Conservation (phyloP, 2,888 invertebrate species). For the Embidobia sp. region DNA sequence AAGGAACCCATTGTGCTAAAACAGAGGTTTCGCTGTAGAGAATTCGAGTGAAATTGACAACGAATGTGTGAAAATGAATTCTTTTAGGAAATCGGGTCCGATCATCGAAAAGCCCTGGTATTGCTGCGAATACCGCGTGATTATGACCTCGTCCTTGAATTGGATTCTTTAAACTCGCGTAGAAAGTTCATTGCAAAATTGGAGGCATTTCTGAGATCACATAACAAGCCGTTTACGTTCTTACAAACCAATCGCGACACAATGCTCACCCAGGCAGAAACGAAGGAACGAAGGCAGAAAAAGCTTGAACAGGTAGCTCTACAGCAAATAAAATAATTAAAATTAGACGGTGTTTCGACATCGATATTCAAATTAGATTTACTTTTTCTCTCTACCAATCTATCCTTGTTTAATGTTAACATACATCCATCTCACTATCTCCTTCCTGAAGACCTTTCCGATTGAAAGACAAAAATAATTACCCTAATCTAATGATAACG, state of each 20-base stretch:
- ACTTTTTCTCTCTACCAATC: no score
- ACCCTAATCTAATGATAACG: no score
- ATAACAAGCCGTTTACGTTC: slow-evolving; percentile 90
- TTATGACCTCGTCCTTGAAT: slow-evolving; percentile 95
- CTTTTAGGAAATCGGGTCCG: slow-evolving; percentile 84
- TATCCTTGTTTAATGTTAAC: no score
- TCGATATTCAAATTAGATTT: no score
- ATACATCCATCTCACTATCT: no score
- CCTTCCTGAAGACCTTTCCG: no score
- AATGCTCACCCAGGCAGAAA: slow-evolving; percentile 95
- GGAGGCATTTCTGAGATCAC: slow-evolving; percentile 91
- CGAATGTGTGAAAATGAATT: no score
- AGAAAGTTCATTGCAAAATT: slow-evolving; percentile 94
- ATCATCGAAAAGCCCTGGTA: slow-evolving; percentile 90
- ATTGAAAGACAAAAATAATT: no score
- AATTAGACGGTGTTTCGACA: no score
- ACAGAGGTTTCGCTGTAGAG: no score
- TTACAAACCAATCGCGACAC: slow-evolving; percentile 89
- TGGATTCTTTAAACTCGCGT: slow-evolving; percentile 90
- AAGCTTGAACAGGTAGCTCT: slow-evolving; percentile 87
- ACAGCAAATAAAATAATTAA: slow-evolving; percentile 18
- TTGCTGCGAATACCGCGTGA: slow-evolving; percentile 92
- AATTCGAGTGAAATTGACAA: no score
- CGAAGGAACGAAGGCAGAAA: slow-evolving; percentile 95
- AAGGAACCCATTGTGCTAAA: no score